These are phyloP conservation scores for Tragelaphus buxtoni DNA, from an alignment of 2,113 vertebrate species.

Conservation along the genomic window DNA sequence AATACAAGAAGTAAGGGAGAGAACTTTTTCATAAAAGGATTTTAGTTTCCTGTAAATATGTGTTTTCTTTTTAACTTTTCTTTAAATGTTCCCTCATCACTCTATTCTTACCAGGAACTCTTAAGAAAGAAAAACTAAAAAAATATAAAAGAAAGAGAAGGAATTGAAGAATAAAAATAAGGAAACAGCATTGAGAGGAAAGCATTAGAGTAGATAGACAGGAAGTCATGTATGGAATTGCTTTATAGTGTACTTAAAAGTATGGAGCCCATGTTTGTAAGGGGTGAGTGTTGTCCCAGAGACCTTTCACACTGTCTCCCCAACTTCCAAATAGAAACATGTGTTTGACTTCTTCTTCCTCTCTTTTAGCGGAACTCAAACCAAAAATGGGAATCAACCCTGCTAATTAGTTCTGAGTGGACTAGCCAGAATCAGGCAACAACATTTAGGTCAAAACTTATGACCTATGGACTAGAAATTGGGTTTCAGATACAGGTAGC, in stretches of 20 bases:
- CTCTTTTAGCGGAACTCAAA: not conserved
- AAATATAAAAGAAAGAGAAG: not conserved
- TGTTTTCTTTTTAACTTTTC: not conserved
- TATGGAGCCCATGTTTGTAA: not conserved
- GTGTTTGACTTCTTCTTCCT: not conserved
- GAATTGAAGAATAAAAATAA: not conserved
- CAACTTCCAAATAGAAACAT: not conserved
- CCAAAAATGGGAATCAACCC: not conserved
- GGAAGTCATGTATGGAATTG: not conserved
- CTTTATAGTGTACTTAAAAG: not conserved
- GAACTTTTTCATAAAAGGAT: not conserved
- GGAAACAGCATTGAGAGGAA: not conserved
- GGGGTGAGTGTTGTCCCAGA: not conserved
- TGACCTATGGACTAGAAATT: not conserved
- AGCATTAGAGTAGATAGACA: not conserved
- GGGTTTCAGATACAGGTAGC: not conserved
- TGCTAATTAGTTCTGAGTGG: constrained; percentile 6
- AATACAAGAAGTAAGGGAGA: not conserved
- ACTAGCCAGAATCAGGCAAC: not conserved
- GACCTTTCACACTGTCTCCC: not conserved
- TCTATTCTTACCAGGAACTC: not conserved
- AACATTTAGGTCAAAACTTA: not conserved
- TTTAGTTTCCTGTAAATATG: not conserved
- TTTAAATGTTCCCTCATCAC: not conserved
- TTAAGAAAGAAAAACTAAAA: not conserved